Conservation (phyloP, 2,888 invertebrate species). For the Mimachlamys varia region DNA sequence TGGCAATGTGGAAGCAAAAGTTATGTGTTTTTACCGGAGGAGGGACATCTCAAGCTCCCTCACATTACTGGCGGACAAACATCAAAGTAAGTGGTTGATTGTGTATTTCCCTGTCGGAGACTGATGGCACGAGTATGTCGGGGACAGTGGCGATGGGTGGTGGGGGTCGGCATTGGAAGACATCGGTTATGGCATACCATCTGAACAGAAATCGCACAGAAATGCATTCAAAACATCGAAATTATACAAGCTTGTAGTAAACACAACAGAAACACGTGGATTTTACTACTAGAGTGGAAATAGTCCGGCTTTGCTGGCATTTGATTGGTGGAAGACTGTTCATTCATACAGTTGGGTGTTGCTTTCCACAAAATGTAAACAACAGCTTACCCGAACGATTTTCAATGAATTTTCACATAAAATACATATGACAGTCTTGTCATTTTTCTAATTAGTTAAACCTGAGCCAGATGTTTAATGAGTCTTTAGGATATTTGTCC, state of each 20-base stretch:
- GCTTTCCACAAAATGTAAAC: conserved; percentile 49
- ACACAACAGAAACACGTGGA: conserved; percentile 49
- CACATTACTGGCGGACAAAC: conserved; percentile 98
- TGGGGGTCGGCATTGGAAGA: conserved; percentile 18
- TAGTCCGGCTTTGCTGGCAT: conserved; percentile 63
- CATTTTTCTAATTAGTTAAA: not conserved
- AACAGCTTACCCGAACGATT: not conserved
- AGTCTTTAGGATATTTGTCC: not conserved
- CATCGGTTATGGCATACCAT: not conserved
- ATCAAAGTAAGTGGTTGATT: conserved; percentile 86
- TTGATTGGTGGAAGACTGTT: conserved; percentile 67
- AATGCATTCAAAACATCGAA: not conserved
- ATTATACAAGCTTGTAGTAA: conserved; percentile 13
- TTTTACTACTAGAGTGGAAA: conserved; percentile 61
- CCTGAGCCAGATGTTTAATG: not conserved
- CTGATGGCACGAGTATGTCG: conserved; percentile 27
- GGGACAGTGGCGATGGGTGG: conserved; percentile 33
- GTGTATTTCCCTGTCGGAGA: conserved; percentile 31
- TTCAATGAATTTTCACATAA: not conserved
- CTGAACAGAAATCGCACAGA: not conserved
- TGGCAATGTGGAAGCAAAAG: conserved; percentile 99
- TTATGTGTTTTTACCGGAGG: conserved; percentile 99
- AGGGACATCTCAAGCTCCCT: conserved; percentile 97
- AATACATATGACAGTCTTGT: not conserved
- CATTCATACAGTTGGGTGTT: conserved; percentile 61